These are phyloP conservation scores for Tipula helvola DNA, from an alignment of 2,888 invertebrate species.

Conservation along the genomic window DNA sequence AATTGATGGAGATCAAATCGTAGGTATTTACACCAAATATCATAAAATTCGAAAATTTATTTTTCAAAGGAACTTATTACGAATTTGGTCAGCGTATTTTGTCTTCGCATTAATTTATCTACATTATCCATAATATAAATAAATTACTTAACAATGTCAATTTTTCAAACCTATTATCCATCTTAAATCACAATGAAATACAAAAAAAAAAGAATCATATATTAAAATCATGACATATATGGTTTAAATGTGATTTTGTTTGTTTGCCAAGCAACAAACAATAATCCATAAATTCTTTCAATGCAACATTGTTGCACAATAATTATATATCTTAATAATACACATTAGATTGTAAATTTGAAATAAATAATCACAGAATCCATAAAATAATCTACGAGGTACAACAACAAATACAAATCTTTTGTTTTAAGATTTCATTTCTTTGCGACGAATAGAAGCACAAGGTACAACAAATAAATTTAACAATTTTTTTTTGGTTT, in stretches of 20 bases:
- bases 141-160: background rate
- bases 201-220: background rate
- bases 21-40: no score
- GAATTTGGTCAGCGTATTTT: background rate
- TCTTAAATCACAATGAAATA: background rate
- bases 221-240: background rate
- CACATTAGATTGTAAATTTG: background rate
- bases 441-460: background rate
- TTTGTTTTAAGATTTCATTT: background rate
- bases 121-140: background rate
- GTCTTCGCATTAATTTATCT: background rate
- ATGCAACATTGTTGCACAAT: background rate
- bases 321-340: background rate
- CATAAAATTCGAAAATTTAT: background rate
- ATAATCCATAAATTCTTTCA: background rate
- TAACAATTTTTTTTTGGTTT: background rate
- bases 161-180: background rate
- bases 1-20: no score
- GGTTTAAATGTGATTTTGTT: background rate
- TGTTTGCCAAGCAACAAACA: background rate
- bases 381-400: background rate
- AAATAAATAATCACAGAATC: background rate
- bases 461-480: background rate
- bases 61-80: background rate
- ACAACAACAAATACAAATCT: background rate